Conservation (phyloP, 1,140 invertebrate species). For the Drosophila prosaltans region DNA sequence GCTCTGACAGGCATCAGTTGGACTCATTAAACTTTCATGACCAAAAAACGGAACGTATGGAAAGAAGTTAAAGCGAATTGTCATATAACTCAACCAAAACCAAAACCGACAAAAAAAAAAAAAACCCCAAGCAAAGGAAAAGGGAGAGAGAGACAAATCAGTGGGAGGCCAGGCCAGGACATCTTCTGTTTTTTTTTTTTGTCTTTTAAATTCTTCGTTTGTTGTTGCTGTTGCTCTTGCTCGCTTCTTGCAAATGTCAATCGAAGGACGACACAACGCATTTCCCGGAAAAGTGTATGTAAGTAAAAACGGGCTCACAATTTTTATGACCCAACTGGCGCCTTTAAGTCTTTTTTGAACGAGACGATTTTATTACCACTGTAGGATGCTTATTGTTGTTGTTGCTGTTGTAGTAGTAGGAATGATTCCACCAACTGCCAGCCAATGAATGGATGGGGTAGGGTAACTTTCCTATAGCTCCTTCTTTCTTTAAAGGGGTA, state of each 20-base stretch:
- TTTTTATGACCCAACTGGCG: constrained; percentile 12
- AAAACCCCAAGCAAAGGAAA: constrained; percentile 5
- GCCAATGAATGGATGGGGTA: too few species aligned
- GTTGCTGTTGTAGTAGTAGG: not conserved
- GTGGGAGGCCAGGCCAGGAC: not conserved
- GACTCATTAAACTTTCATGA: constrained; percentile 69
- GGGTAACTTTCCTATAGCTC: too few species aligned
- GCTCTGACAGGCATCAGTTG: constrained; percentile 26
- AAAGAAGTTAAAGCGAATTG: constrained; percentile 55
- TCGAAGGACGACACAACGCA: constrained; percentile 11
- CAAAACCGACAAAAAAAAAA: not conserved
- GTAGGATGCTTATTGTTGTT: too few species aligned
- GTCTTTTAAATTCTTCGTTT: not conserved
- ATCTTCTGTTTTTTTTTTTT: not conserved
- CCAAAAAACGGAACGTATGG: constrained; percentile 42
- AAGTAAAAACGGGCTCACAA: constrained; percentile 12
- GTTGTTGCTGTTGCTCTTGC: constrained; percentile 16
- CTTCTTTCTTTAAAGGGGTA: too few species aligned
- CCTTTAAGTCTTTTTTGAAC: constrained; percentile 14
- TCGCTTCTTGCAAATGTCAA: constrained; percentile 51
- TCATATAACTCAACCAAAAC: constrained; percentile 61
- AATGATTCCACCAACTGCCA: too few species aligned
- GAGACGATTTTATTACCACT: constrained; percentile 9
- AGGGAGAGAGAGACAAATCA: not conserved
- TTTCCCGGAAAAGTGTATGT: constrained; percentile 9